phyloP scores from a whole-genome alignment of 2,888 invertebrate species.

The Melanostoma mellinum region DNA sequence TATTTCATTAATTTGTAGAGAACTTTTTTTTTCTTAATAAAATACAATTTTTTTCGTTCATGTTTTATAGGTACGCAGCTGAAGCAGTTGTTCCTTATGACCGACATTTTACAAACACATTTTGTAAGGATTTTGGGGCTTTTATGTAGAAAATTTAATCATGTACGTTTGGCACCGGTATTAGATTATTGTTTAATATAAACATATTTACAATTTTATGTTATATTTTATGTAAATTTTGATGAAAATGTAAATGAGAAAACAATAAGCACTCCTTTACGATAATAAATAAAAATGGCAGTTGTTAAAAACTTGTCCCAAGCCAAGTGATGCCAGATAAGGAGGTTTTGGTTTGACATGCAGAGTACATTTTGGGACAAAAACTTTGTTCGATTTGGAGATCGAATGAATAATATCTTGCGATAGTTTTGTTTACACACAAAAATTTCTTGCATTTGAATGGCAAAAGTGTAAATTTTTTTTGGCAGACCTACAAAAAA shows the following conservation, averaged over 20 bases:
- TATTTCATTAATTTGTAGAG: neutral
- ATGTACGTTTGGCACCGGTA: slow-evolving; percentile 20
- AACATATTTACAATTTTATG: slow-evolving; percentile 49
- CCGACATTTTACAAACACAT: slow-evolving; percentile 53
- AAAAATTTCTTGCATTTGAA: no score
- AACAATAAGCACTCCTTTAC: slow-evolving; percentile 54
- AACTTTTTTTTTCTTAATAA: slow-evolving; percentile 10
- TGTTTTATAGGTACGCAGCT: slow-evolving; percentile 46
- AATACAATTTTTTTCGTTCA: slow-evolving; percentile 47
- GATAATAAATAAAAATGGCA: slow-evolving; percentile 72
- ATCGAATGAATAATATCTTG: no score
- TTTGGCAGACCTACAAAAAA: no score
- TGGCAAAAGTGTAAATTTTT: no score
- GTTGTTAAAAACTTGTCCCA: slow-evolving; percentile 53
- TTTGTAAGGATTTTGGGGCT: slow-evolving; percentile 25
- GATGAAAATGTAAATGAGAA: slow-evolving; percentile 19
- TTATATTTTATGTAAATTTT: slow-evolving; percentile 46
- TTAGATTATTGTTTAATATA: slow-evolving; percentile 18
- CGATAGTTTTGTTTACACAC: no score
- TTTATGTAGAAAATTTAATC: neutral
- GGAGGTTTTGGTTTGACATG: neutral
- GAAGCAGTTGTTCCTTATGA: slow-evolving; percentile 12
- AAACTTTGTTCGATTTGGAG: neutral
- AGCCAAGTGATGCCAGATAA: slow-evolving; percentile 39
- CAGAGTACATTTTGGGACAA: neutral